Evolutionary conservation across 2,888 invertebrate species (phyloP).

Genomic region (Philonicus albiceps): DNA sequence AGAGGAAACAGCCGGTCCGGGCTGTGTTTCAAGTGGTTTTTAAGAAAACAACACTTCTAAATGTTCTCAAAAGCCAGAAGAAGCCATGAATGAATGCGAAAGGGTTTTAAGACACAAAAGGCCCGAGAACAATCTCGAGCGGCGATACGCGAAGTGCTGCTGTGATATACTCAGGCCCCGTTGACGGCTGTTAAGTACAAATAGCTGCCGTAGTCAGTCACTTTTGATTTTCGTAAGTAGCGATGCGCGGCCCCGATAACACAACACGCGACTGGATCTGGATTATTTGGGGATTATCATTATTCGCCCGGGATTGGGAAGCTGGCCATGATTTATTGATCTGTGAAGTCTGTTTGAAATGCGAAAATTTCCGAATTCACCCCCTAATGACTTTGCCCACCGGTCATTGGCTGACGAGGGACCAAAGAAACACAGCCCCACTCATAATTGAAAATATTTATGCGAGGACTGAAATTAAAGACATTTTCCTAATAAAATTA

Average conservation of each 20-base stretch:
- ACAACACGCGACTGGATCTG: background rate
- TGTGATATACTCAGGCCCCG: background rate
- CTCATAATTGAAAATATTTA: background rate
- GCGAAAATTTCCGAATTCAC: background rate
- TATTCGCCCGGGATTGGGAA: background rate
- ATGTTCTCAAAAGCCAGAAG: constrained; percentile 17
- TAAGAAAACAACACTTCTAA: constrained; percentile 29
- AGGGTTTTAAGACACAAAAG: constrained; percentile 6
- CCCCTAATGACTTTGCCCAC: background rate
- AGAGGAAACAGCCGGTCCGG: background rate
- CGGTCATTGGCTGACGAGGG: background rate
- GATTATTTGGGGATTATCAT: background rate
- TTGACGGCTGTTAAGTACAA: constrained; percentile 25
- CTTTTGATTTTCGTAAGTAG: constrained; percentile 14
- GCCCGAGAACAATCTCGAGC: background rate
- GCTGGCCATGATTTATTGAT: background rate
- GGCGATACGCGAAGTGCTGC: background rate
- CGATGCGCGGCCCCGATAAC: background rate
- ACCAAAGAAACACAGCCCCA: background rate
- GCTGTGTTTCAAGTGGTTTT: constrained; percentile 11
- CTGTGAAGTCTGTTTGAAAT: background rate
- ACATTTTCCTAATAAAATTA: background rate
- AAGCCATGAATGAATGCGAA: constrained; percentile 13
- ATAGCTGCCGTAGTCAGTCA: constrained; percentile 25
- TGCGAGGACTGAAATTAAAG: background rate